Conservation (phyloP, 2,113 vertebrate species). For the Merops nubicus region DNA sequence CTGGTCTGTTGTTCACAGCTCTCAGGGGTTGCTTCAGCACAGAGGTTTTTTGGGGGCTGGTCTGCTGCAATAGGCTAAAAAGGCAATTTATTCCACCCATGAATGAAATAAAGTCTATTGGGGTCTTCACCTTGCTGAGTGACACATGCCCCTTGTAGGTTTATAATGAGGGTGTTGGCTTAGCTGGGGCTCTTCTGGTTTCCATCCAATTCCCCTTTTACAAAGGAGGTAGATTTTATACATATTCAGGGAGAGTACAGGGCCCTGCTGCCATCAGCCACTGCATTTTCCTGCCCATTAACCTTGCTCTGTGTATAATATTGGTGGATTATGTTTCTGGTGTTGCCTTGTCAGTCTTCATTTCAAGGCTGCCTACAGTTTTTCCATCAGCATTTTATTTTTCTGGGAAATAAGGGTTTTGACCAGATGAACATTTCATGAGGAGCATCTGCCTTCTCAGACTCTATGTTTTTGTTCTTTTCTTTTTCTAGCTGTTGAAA, state of each 20-base stretch:
- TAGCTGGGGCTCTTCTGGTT: neutral
- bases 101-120: neutral
- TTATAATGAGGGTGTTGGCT: neutral
- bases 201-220: neutral
- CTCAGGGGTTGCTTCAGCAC: accelerated
- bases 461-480: neutral
- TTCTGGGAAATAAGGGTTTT: neutral
- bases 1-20: neutral
- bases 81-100: neutral
- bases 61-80: neutral
- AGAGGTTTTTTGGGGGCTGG: accelerated
- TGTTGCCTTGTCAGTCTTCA: constrained; percentile 15
- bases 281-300: constrained; percentile 12
- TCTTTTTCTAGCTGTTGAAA: neutral
- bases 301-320: neutral
- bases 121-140: neutral
- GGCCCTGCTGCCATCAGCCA: neutral
- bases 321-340: neutral
- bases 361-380: neutral
- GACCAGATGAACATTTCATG: neutral
- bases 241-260: neutral
- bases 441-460: constrained; percentile 12
- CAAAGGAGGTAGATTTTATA: neutral
- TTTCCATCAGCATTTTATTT: constrained; percentile 26
- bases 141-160: neutral